Base-by-base conservation (phyloP, 2,113 vertebrate species). In the Zosterops lateralis region DNA sequence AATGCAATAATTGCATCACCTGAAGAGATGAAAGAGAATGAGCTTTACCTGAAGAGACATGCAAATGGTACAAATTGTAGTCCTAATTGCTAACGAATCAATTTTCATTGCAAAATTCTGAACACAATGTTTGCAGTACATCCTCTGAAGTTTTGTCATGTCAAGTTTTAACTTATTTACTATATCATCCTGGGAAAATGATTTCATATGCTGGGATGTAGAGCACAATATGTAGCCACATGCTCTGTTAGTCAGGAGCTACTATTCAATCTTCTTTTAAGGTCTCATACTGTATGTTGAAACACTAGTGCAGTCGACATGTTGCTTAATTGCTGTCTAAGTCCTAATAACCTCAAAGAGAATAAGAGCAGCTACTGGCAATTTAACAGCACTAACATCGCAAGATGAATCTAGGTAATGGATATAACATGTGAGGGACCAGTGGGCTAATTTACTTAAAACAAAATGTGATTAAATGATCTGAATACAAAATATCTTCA, bases 341-440 rank as follows among this genome's bases (percentile, higher is more conserved):
- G 87, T 97, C 91, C 94, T 96, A 95, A 97, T 96, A 95, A 95
- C 95, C 95, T 96, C 94, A 95, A 92, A 96, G 87, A 96, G 84
- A 96, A 31, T 93, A 95, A 95, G 92, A 97, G 87, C 85, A 93
- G 93, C 96, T 91, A 92, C 89, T 94, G 94, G 95, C 94, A 96
- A 97, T 96, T 97, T 95, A 96, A 93, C 92, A 91, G 73, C 73
- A 81, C 85, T 92, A 96, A 93, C 87, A 95, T 93, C 12, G 62
- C 70, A 96, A 92, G 96, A 95, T 94, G 89, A 94, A 96, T 95
- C 95, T 93, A 90, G 85, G 89, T 95, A 95, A 96, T 91, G 87
- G 93, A 93, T 96, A 91, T 83, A 95, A 93, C 96, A 95, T 94
- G 79, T 82, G 93, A 96, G 76, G 89, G 89, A 95, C 84, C 78